Evolutionary conservation across 35 echinoderm and acorn worm genomes (phyloP).

Genomic region (Heliocidaris tuberculata): DNA sequence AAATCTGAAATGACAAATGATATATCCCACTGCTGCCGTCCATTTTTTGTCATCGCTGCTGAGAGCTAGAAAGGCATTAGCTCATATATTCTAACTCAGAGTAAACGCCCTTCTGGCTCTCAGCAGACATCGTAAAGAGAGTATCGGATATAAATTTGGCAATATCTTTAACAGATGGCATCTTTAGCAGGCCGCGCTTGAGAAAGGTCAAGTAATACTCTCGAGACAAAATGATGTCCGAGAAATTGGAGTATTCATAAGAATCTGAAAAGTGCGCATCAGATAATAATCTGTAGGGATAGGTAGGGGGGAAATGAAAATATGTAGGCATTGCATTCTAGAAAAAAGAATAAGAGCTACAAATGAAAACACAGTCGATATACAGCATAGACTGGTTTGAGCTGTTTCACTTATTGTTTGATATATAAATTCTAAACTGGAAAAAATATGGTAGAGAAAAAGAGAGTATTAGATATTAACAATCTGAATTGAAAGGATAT

Average conservation of each 20-base stretch:
- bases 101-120: no score
- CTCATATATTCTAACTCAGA: no score
- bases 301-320: neutral
- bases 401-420: no score
- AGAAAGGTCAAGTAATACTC: slow-evolving; percentile 11
- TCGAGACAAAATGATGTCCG: neutral
- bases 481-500: no score
- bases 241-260: neutral
- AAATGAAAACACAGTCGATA: no score
- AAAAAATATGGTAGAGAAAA: no score
- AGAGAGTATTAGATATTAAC: no score
- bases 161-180: slow-evolving; percentile 11
- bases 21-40: neutral
- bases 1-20: neutral
- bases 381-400: no score
- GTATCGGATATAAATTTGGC: neutral
- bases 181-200: neutral
- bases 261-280: neutral
- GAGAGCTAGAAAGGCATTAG: no score
- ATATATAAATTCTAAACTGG: no score
- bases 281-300: neutral
- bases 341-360: no score
- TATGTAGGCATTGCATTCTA: no score
- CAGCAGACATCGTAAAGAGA: neutral
- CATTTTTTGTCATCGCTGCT: neutral